These are phyloP conservation scores for Psittacula derbiana DNA, from an alignment of 2,797 vertebrate species.

Conservation along the genomic window DNA sequence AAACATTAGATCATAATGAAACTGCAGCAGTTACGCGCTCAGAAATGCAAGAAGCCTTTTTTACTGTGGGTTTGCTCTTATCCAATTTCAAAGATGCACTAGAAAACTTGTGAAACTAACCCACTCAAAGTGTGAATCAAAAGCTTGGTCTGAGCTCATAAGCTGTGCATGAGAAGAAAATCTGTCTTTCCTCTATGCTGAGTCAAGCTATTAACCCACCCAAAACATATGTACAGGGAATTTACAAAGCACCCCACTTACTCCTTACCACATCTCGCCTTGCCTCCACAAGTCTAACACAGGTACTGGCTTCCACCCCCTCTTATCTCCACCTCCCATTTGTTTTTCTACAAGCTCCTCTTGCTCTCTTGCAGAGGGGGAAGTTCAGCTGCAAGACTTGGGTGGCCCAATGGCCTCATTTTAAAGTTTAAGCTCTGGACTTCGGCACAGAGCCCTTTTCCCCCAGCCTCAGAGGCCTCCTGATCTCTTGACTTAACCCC, in stretches of 20 bases:
- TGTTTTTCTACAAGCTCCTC: background rate
- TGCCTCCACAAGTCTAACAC: background rate
- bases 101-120: conserved; percentile 53
- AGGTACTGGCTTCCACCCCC: background rate
- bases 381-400: background rate
- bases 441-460: background rate
- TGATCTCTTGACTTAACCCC: fast-evolving
- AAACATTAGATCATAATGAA: conserved; percentile 61
- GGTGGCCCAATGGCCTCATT: background rate
- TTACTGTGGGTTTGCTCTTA: conserved; percentile 51
- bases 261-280: background rate
- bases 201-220: conserved; percentile 34
- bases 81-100: conserved; percentile 47
- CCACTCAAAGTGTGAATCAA: conserved; percentile 44
- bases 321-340: background rate
- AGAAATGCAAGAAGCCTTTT: conserved; percentile 33
- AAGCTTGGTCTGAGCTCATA: background rate
- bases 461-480: background rate
- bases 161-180: background rate
- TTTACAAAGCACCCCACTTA: background rate
- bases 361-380: background rate
- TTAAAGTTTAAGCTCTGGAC: background rate
- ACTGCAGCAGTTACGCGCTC: background rate
- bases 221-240: background rate
- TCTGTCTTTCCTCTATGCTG: conserved; percentile 14